Base-by-base conservation (phyloP, 2,888 invertebrate species). In the Agriopis aurantiaria region DNA sequence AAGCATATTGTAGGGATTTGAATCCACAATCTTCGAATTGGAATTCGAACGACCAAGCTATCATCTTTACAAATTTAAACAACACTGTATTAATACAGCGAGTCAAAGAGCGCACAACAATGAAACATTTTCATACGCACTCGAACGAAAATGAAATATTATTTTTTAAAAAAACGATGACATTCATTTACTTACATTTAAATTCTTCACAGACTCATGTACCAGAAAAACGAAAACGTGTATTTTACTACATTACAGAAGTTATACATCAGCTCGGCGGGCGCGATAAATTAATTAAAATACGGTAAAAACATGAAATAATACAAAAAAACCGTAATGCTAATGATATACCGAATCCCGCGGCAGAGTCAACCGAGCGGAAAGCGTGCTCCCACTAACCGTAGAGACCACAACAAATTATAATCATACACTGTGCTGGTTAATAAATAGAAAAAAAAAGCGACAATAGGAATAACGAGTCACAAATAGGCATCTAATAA, bases 401-500 rank as follows among this genome's bases (percentile, higher is more conserved):
- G 91, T 88, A 87, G 0, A 33, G 33, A 33, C 33, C 33, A 33
- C 88, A 88, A 87, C 86, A 90, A 91, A 91, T 90, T 90, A 92
- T 93, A 93, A 94, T 92, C 90, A 93, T 88, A 92, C 88, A 91
- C 91, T 92, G 91, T 92, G 88, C 84, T 82, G 84, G 88, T 84
- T 91, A 93, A 91, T 92, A 93, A 92, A 93, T 92, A 91, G 91
- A 91, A 92, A 46, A 92, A 46, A 53, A 93, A 91, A 91, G 91
- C 91, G 91, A 93, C 93, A 93, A 94, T 92, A 90, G 92, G 83
- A 90, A 88, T 92, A 91, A 91, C 90, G 86, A 92, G 88, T 88
- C 88, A 90, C 89, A 92, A 92, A 93, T 91, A 91, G 86, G 85
- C 86, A 88, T 88, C 91, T 92, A 92, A 93, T 93, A 92, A 93